Base-by-base conservation (phyloP, 2,888 invertebrate genomes). In the Drosophila bunnanda region DNA sequence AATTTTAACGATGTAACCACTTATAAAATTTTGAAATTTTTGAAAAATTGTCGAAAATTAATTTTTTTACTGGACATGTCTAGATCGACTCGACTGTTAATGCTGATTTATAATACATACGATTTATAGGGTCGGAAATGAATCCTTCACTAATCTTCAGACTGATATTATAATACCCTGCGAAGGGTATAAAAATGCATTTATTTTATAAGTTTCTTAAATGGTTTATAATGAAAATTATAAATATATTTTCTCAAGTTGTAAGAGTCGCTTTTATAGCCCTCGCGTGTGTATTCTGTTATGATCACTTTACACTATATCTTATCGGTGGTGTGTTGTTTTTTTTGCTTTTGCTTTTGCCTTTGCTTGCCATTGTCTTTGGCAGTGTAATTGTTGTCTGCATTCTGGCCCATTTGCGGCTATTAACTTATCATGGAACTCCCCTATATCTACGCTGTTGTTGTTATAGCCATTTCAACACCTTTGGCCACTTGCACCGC, bases 401-500 rank as follows among this genome's bases (percentile, higher is more conserved):
- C 72, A 44, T 44, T 72, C 53, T 64, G 50, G n/a, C 57, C 25
- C 52, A 25, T 71, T 74, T 75, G 60, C 22, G 59, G 53, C 58
- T 43, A 71, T 65, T 75, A 60, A 61, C 54, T 70, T 67, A 75
- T 71, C 70, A 38, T 48, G n/a, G n/a, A 22, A 36, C 52, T 39
- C 20, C 4, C 3, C n/a, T 8, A 22, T 46, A n/a, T 10, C 28
- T 28, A 25, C 25, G 17, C 13, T 39, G 53, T 68, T 74, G 62
- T 65, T 66, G 57, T 66, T 55, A 44, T 58, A 54, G 76, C 38
- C 46, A 60, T 76, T 76, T 76, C 76, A 76, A 76, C 76, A 76
- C 76, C 76, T 75, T 58, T 44, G 55, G 48, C 28, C 67, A 54
- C 58, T 54, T 74, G 55, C 58, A 73, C 34, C 44, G 55, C 43